Percentiles rank a stretch among this genome's conserved stretches.
Evolutionary conservation across 1,140 invertebrate species (phyloP).

Genomic region (Heliconius melpomene): DNA sequence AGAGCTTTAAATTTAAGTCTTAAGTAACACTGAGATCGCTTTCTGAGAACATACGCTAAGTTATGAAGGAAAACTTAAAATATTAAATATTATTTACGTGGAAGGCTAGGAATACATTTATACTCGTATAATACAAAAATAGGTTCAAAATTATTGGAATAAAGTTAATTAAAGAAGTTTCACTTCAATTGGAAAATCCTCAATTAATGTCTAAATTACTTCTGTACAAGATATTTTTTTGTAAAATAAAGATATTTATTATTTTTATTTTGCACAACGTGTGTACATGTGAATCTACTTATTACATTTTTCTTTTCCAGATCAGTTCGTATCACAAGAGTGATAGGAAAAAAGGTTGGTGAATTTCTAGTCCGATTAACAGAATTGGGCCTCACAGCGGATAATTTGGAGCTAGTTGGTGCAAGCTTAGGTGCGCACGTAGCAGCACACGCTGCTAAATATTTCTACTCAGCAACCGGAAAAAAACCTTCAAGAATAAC

Average conservation of each 20-base stretch:
- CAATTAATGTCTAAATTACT: too few species aligned
- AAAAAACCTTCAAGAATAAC: constrained; percentile 82
- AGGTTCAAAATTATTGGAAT: background rate
- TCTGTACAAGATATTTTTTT: too few species aligned
- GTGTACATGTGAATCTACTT: too few species aligned
- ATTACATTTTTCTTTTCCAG: constrained; percentile 48
- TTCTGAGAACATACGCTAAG: background rate
- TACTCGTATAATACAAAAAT: background rate
- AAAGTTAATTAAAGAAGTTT: background rate
- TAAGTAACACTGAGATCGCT: background rate
- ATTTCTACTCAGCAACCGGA: constrained; percentile 57
- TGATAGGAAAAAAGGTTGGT: constrained; percentile 62
- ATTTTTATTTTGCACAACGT: too few species aligned
- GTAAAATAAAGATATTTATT: too few species aligned
- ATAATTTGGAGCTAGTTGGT: constrained; percentile 66
- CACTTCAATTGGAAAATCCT: too few species aligned
- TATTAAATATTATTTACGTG: background rate
- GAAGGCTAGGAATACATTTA: background rate
- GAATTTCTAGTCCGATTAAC: constrained; percentile 61
- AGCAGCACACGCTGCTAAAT: constrained; percentile 54
- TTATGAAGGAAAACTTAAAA: background rate
- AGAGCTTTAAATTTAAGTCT: background rate
- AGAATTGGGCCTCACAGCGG: constrained; percentile 53
- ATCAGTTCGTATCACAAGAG: constrained; percentile 58
- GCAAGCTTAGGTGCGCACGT: constrained; percentile 66